Percentiles rank a stretch among this genome's conserved stretches.
phyloP scores from a whole-genome alignment of 2,113 vertebrate genomes.

The Misgurnus anguillicaudatus region DNA sequence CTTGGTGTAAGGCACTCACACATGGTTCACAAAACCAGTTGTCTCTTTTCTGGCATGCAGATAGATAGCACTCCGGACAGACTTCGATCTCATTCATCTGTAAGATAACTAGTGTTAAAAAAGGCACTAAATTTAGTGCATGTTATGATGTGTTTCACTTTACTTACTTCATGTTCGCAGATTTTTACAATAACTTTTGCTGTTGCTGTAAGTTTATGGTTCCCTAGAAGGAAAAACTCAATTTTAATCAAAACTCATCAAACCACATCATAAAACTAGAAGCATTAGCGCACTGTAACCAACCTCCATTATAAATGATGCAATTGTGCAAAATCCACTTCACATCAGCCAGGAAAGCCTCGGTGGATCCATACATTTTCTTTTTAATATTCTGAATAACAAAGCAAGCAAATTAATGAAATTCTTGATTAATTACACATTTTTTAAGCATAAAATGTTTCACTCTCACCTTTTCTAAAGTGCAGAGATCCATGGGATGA shows the following conservation, averaged over 20 bases:
- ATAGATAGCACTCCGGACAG: slow-evolving; percentile 97
- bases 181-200: slow-evolving; percentile 99
- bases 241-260: slow-evolving; percentile 6
- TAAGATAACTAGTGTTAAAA: slow-evolving; percentile 42
- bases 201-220: slow-evolving; percentile 98
- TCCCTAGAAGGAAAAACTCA: slow-evolving; percentile 77
- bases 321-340: slow-evolving; percentile 99
- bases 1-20: slow-evolving; percentile 76
- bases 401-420: neutral
- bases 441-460: neutral
- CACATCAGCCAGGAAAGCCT: slow-evolving; percentile 95
- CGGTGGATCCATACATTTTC: slow-evolving; percentile 99
- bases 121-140: neutral
- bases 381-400: slow-evolving; percentile 88
- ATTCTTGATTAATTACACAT: neutral
- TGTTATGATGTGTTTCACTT: slow-evolving; percentile 35
- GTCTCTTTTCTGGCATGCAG: slow-evolving; percentile 98
- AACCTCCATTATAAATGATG: slow-evolving; percentile 99
- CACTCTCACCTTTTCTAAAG: slow-evolving; percentile 90
- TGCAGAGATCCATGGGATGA: slow-evolving; percentile 98
- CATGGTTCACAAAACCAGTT: slow-evolving; percentile 99
- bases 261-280: neutral
- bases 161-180: slow-evolving; percentile 94
- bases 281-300: slow-evolving; percentile 1
- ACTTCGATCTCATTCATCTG: slow-evolving; percentile 99